Percentiles rank a stretch among this genome's conserved stretches.
phyloP scores from a whole-genome alignment of 2,113 vertebrate species.

The Erythrocercus mccallii region DNA sequence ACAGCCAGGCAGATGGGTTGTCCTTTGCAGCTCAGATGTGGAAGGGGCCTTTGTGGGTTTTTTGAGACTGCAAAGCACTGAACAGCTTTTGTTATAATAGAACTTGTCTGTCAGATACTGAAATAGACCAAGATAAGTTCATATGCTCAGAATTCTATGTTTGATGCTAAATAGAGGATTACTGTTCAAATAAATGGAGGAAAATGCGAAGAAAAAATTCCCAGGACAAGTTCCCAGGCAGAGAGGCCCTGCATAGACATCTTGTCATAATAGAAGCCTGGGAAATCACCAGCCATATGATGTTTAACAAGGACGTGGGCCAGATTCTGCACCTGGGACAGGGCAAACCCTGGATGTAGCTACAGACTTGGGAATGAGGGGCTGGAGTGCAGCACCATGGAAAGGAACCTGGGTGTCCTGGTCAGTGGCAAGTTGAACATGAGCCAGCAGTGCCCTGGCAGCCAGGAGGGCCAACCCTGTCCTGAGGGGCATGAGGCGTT shows the following conservation, averaged over 20 bases:
- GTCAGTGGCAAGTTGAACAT: rapidly evolving
- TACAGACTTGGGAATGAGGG: background rate
- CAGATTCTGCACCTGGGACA: background rate
- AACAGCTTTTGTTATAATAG: background rate
- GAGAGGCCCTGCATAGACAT: background rate
- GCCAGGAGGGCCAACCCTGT: rapidly evolving
- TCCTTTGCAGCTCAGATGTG: background rate
- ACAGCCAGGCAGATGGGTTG: background rate
- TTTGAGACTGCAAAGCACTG: background rate
- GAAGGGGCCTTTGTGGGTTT: background rate
- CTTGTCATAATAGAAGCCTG: background rate
- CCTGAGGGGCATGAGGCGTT: rapidly evolving
- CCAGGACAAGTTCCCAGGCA: background rate
- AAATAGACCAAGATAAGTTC: background rate
- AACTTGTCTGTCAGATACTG: background rate
- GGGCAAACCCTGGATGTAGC: background rate
- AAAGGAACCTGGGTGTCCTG: background rate
- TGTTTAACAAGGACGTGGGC: background rate
- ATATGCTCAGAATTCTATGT: background rate
- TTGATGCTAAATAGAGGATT: background rate
- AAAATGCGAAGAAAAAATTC: background rate
- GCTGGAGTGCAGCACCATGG: rapidly evolving
- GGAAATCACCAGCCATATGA: background rate
- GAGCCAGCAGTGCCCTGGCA: background rate
- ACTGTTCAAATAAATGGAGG: background rate